These are phyloP conservation scores for Prochilodus magdalenae DNA, from an alignment of 2,113 vertebrate genomes.

Conservation along the genomic window DNA sequence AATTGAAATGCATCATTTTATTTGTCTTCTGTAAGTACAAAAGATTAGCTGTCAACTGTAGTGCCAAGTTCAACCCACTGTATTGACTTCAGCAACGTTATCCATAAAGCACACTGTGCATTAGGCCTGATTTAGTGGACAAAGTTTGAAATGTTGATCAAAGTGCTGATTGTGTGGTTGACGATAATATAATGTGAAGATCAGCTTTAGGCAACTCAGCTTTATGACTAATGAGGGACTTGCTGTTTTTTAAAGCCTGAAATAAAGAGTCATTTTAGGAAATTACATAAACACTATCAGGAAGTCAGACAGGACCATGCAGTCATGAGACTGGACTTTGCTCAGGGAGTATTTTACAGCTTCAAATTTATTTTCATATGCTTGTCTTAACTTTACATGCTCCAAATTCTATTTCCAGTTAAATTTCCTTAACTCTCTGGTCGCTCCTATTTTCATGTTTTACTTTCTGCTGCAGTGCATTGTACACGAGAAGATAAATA, in stretches of 20 bases:
- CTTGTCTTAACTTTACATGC: conserved; percentile 48
- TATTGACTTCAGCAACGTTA: neutral
- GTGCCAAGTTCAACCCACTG: neutral
- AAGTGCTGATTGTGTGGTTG: neutral
- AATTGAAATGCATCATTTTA: neutral
- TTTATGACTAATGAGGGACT: neutral
- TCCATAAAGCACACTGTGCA: neutral
- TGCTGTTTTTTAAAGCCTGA: neutral
- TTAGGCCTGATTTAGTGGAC: neutral
- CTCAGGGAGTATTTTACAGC: conserved; percentile 1
- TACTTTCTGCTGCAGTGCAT: conserved; percentile 21
- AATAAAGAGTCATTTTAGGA: neutral
- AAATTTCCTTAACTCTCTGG: conserved; percentile 40
- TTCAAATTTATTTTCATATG: conserved; percentile 47
- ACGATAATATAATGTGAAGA: neutral
- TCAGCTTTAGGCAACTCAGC: neutral
- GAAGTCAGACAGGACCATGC: neutral
- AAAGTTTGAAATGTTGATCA: neutral
- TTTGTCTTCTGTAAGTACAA: neutral
- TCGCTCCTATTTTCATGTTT: conserved; percentile 31
- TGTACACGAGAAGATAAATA: neutral
- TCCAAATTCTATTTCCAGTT: conserved; percentile 53
- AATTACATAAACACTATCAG: neutral
- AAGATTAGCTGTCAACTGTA: neutral
- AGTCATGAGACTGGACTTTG: no score